A percentile compares a stretch with the other conserved stretches of the same genome.
Conservation (phyloP, 2,113 vertebrate genomes). For the Limanda limanda region DNA sequence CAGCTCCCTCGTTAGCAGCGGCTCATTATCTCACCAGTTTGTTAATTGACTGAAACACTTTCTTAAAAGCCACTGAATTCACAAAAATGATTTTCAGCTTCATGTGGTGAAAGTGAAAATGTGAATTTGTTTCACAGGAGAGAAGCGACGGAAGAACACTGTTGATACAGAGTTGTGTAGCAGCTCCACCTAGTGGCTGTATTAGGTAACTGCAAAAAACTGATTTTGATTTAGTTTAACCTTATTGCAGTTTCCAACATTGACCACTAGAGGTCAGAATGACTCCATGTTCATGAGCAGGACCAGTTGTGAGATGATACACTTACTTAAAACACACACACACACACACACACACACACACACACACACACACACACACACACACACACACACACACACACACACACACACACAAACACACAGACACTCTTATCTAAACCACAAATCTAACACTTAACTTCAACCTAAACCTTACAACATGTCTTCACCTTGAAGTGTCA, state of each 20-base stretch:
- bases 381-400: neutral
- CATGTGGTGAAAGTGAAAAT: neutral
- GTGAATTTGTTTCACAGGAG: neutral
- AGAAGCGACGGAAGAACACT: neutral
- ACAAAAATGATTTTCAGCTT: conserved; percentile 20
- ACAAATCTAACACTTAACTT: no score
- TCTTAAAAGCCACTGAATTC: neutral
- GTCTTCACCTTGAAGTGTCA: no score
- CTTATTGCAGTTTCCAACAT: neutral
- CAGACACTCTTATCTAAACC: no score
- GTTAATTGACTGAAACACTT: conserved; percentile 2
- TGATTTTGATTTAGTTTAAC: neutral
- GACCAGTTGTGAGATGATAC: no score
- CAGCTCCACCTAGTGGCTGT: conserved; percentile 20
- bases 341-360: no score
- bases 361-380: no score
- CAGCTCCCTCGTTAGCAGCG: no score
- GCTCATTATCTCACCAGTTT: conserved; percentile 4
- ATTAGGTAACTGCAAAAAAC: neutral
- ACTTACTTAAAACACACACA: neutral
- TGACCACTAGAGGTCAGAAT: neutral
- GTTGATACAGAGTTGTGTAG: conserved; percentile 13
- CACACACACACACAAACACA: no score
- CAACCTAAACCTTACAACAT: no score
- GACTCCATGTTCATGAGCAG: neutral